A percentile compares a stretch with the other conserved stretches of the same genome.
Evolutionary conservation across 2,113 vertebrate genomes (phyloP).

Genomic region (Channa maculata): DNA sequence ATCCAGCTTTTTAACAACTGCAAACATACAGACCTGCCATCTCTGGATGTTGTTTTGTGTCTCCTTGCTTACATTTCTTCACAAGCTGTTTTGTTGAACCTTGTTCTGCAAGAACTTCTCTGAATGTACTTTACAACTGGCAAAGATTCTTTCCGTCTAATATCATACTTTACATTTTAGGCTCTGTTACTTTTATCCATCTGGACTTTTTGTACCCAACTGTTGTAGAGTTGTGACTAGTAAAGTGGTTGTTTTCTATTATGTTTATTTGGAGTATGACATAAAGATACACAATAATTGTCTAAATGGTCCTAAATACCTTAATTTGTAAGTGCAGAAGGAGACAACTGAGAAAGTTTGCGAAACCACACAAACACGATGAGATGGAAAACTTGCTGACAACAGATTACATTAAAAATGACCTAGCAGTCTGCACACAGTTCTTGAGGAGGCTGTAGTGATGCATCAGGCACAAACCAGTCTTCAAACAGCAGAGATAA

Average conservation of each 20-base stretch:
- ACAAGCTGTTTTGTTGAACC: conserved; percentile 51
- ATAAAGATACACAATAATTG: conserved; percentile 14
- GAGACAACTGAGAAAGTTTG: not conserved
- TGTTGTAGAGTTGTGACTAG: conserved; percentile 24
- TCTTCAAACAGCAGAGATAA: conserved; percentile 59
- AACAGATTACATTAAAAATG: not conserved
- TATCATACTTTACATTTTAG: conserved; percentile 45
- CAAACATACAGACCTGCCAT: conserved; percentile 64
- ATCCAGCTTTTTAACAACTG: conserved; percentile 68
- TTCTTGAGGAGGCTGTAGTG: conserved; percentile 40
- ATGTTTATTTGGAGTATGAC: conserved; percentile 9
- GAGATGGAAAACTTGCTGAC: not conserved
- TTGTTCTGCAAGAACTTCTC: conserved; percentile 33
- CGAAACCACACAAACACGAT: conserved; percentile 1
- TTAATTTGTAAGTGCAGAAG: too few species aligned
- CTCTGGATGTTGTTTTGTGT: conserved; percentile 71
- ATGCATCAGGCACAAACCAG: conserved; percentile 33
- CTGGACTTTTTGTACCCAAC: conserved; percentile 25
- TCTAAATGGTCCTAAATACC: not conserved
- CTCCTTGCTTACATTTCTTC: conserved; percentile 51
- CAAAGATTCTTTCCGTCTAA: conserved; percentile 37
- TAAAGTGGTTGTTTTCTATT: conserved; percentile 22
- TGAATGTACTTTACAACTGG: conserved; percentile 66
- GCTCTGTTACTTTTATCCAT: conserved; percentile 2
- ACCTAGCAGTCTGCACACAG: not conserved